Conservation (phyloP, 2,888 invertebrate genomes). For the Apoda limacodes region DNA sequence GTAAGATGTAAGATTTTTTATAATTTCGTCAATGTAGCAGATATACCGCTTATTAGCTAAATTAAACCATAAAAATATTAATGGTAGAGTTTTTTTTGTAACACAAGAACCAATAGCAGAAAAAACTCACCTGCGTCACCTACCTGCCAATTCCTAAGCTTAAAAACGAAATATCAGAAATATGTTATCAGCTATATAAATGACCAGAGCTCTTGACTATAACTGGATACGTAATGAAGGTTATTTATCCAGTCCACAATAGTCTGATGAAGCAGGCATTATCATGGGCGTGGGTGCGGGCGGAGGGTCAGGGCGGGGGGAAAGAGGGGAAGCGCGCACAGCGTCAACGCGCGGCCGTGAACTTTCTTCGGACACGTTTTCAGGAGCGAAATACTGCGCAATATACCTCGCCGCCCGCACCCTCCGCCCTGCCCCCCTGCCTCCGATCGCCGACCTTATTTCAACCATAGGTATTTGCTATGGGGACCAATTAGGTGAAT, state of each 20-base stretch:
- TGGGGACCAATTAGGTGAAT: neutral
- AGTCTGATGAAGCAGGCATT: conserved; percentile 18
- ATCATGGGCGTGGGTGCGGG: conserved; percentile 25
- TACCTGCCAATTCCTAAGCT: too few species aligned
- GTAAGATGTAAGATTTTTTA: too few species aligned
- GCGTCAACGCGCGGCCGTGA: conserved; percentile 70
- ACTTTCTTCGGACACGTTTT: conserved; percentile 70
- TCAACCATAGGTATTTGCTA: conserved; percentile 24
- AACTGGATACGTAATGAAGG: conserved; percentile 20
- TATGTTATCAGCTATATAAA: too few species aligned
- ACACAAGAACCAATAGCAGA: too few species aligned
- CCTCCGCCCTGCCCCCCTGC: conserved; percentile 32
- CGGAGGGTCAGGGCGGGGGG: conserved; percentile 19
- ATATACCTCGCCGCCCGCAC: conserved; percentile 40
- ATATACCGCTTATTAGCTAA: too few species aligned
- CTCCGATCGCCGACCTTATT: conserved; percentile 30
- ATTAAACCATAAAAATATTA: too few species aligned
- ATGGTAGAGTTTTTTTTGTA: too few species aligned
- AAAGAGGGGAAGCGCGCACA: conserved; percentile 25
- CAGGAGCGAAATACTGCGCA: conserved; percentile 64
- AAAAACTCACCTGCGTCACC: too few species aligned
- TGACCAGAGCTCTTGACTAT: too few species aligned
- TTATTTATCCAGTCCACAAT: conserved; percentile 20
- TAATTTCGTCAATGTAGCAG: too few species aligned
- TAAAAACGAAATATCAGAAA: too few species aligned